Base-by-base conservation (phyloP, 2,797 vertebrate genomes). In the Mormyrops boulengeri region DNA sequence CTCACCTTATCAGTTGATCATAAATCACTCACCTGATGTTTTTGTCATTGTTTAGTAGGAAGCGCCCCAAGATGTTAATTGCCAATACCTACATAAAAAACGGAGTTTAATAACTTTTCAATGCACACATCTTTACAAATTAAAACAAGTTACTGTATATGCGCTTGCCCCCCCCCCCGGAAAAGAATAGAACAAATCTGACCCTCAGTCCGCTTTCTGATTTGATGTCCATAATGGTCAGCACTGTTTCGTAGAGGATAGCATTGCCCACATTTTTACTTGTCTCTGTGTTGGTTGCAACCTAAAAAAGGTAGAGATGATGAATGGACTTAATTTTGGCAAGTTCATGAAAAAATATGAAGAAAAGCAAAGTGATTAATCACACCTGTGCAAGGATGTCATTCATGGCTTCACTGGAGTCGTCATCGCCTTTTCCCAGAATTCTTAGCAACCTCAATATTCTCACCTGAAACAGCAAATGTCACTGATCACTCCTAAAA, bases 191-290 rank as follows among this genome's bases (percentile, higher is more conserved):
- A 41, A 62, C 3, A 34, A 47, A 88, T 96, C 97, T 96, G 95
- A 99, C 99, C 95, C 99, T 96, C 91, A 99, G 93, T 93, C 99
- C 99, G 92, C 99, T 99, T 94, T 99, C 98, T 91, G 98, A 99
- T 94, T 99, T 99, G 95, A 99, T 99, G 96, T 99, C 99, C 99
- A 99, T 99, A 94, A 99, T 99, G 87, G 99, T 99, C 94, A 99
- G 95, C 90, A 99, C 99, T 0, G 99, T 99, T 96, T 99, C 99
- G 88, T 99, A 99, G 88, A 99, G 97, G 95, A 99, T 99, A 91
- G 99, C 99, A 92, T 99, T 99, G 92, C 99, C 99, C 94, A 99
- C 99, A 50, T 99, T 99, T 97, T 99, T 99, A 97, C 99, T 99
- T 0, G 99, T 99, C 94, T 99, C 99, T 44, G 99, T 99, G 93